Evolutionary conservation across 53 echinoderm and acorn worm genomes (phyloP).

Genomic region (Hippasteria phrygiana): DNA sequence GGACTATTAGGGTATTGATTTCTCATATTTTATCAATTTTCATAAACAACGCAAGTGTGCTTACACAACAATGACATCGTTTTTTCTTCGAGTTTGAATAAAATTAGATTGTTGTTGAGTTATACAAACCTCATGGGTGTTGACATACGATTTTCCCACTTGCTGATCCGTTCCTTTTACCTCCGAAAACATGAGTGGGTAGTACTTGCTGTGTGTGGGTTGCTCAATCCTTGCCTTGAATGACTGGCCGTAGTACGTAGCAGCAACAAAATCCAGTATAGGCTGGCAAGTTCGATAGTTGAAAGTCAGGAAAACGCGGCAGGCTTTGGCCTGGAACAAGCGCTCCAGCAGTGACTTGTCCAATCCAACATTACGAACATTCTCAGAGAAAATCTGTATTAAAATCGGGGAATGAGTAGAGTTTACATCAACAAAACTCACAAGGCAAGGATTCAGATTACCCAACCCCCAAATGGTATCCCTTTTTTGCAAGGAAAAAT

Average conservation of each 20-base stretch:
- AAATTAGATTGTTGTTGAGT: too few relatives aligned
- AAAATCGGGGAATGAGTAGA: neutral
- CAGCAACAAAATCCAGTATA: constrained; percentile 65
- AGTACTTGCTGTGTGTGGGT: constrained; percentile 52
- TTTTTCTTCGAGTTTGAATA: too few relatives aligned
- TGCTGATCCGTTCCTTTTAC: constrained; percentile 85
- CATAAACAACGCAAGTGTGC: too few relatives aligned
- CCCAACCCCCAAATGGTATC: too few relatives aligned
- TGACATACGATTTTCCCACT: constrained; percentile 81
- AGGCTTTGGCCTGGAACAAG: constrained; percentile 41
- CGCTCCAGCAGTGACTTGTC: constrained; percentile 68
- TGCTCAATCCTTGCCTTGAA: constrained; percentile 1
- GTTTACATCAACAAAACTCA: neutral
- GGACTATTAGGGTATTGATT: too few relatives aligned
- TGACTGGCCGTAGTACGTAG: constrained; percentile 12
- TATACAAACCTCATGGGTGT: constrained; percentile 75
- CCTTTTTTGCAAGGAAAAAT: too few relatives aligned
- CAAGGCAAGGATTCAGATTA: too few relatives aligned
- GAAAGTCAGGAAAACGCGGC: constrained; percentile 50
- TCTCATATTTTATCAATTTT: too few relatives aligned
- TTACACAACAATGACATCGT: too few relatives aligned
- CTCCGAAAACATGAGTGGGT: constrained; percentile 80
- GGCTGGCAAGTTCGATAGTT: constrained; percentile 71
- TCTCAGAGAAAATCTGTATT: constrained; percentile 61
- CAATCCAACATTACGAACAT: constrained; percentile 22